These are phyloP conservation scores for Volucella inflata DNA, from an alignment of 2,888 invertebrate species.

Conservation along the genomic window DNA sequence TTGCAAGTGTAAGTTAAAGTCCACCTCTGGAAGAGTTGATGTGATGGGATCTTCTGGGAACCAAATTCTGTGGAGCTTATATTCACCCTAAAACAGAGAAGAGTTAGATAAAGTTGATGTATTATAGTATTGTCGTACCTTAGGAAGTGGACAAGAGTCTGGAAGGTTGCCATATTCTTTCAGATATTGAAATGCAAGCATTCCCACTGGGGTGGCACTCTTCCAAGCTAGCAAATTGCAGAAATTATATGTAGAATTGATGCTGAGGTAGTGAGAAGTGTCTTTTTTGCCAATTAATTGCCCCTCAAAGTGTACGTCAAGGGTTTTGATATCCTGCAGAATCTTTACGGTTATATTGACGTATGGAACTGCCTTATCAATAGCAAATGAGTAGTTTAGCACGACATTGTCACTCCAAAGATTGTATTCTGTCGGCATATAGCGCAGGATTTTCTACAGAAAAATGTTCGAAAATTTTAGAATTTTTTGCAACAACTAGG, in stretches of 20 bases:
- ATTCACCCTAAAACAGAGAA: slow-evolving; percentile 79
- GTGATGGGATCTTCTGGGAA: slow-evolving; percentile 81
- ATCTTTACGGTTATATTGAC: slow-evolving; percentile 80
- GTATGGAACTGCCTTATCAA: slow-evolving; percentile 80
- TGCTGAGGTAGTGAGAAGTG: slow-evolving; percentile 77
- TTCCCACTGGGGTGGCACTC: slow-evolving; percentile 79
- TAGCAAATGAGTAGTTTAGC: slow-evolving; percentile 78
- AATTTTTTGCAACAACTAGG: background rate
- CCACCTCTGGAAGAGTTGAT: slow-evolving; percentile 79
- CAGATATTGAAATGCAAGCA: slow-evolving; percentile 78
- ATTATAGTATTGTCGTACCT: slow-evolving; percentile 75
- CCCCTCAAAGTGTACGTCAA: slow-evolving; percentile 79
- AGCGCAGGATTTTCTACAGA: slow-evolving; percentile 81
- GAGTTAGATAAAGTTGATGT: too few relatives aligned
- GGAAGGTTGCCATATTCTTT: slow-evolving; percentile 79
- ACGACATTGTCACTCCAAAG: slow-evolving; percentile 81
- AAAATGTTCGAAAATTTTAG: background rate
- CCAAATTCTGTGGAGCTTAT: slow-evolving; percentile 81
- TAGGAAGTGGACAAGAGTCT: slow-evolving; percentile 80
- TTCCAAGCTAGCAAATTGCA: slow-evolving; percentile 79
- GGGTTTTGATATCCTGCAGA: slow-evolving; percentile 78
- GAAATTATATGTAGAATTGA: slow-evolving; percentile 80
- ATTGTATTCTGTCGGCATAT: slow-evolving; percentile 80
- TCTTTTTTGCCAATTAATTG: slow-evolving; percentile 79
- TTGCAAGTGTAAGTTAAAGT: slow-evolving; percentile 78